Evolutionary conservation across 2,113 vertebrate genomes (phyloP), one percentile per base, ranked within the genome.

Genomic region (Vicugna pacos): DNA sequence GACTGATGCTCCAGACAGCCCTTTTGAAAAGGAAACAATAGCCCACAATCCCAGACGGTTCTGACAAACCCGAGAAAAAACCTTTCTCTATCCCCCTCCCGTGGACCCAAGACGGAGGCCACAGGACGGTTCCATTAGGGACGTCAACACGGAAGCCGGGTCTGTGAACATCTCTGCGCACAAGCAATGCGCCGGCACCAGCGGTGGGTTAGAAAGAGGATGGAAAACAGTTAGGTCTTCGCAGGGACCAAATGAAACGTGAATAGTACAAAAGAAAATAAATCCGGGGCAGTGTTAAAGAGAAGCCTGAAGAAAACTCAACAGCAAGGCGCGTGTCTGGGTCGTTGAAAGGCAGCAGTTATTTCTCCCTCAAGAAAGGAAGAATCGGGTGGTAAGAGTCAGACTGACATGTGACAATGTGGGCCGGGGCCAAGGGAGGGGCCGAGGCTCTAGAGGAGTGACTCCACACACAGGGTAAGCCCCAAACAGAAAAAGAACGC

Each of bases 161-260:
- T 10, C 30, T 28, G 19, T 0, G 5, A 0, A 3, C 0, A 5
- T 3, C 52, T 8, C 3, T 3, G 14, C 1, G 5, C 0, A 2
- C 15, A 3, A 3, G 11, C 9, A 0, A 2, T 3, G 10, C 6
- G 6, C 20, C 6, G 14, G 30, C 1, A 2, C 0, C 6, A 0
- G 30, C 1, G 0, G 26, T 0, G 0, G n/a, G 11, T 6, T 10
- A 9, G 11, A 28, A 2, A 0, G 13, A n/a, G 60, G 32, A 2
- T 0, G 6, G 1, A 15, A 0, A 26, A 9, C 0, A 2, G 22
- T 19, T 5, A 13, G 13, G 11, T 8, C 60, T 4, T 13, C 0
- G 11, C 38, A 6, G 73, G 24, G 15, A 22, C 8, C 16, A 0
- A 14, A 28, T 5, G 24, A 22, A 58, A 60, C 3, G 5, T 2